A percentile compares a stretch with the other conserved stretches of the same genome.
phyloP scores from a whole-genome alignment of 1,140 invertebrate genomes.

The Sycobia sp. region DNA sequence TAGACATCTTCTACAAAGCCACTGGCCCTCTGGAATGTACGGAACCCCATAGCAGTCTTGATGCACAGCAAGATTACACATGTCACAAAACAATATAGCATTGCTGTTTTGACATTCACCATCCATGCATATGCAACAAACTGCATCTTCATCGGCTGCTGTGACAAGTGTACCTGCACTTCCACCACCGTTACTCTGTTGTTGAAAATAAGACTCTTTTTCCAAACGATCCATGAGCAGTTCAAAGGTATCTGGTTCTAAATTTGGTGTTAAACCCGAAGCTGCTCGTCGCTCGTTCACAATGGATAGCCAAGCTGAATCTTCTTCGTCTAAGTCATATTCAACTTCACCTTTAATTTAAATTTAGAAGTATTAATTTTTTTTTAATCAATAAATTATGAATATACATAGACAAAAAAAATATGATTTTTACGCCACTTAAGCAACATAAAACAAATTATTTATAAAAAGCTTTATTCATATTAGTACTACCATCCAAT shows the following conservation, averaged over 20 bases:
- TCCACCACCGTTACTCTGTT: constrained; percentile 68
- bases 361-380: constrained; percentile 13
- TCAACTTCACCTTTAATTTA: constrained; percentile 74
- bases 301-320: constrained; percentile 88
- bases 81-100: constrained; percentile 93
- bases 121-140: constrained; percentile 94
- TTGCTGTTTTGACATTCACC: constrained; percentile 98
- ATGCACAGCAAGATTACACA: constrained; percentile 98
- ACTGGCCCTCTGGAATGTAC: constrained; percentile 98
- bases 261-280: constrained; percentile 68
- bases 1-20: constrained; percentile 93
- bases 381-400: neutral
- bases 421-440: too few species aligned
- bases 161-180: constrained; percentile 64
- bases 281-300: constrained; percentile 82
- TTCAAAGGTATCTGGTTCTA: constrained; percentile 89
- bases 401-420: neutral
- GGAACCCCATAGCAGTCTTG: constrained; percentile 99
- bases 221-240: constrained; percentile 95
- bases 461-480: too few species aligned
- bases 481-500: constrained; percentile 89
- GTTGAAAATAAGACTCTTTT: constrained; percentile 96
- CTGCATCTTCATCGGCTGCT: constrained; percentile 95
- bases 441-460: too few species aligned
- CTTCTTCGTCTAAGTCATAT: constrained; percentile 98